A percentile compares a stretch with the other conserved stretches of the same genome.
Conservation (phyloP, 2,113 vertebrate species). For the Ivindomyrus marchei region DNA sequence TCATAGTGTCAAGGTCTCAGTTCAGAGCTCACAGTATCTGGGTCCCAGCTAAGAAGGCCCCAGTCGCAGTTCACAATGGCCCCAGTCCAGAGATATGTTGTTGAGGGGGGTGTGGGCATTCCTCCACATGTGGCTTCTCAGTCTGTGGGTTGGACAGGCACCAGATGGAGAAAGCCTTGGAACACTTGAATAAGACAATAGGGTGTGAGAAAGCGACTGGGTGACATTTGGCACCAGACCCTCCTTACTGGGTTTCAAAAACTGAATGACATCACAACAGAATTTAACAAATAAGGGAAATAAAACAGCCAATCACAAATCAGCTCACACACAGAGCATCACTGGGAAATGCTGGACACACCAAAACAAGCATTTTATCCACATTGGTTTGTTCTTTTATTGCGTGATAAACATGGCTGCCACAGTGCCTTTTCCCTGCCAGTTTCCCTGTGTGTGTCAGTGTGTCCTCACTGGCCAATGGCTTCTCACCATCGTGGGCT, state of each 20-base stretch:
- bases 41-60: not conserved
- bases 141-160: not conserved
- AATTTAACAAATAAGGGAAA: not conserved
- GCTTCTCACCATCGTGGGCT: constrained; percentile 41
- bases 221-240: constrained; percentile 7
- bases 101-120: not conserved
- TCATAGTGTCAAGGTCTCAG: not conserved
- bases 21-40: not conserved
- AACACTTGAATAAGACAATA: not conserved
- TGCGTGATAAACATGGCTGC: not conserved
- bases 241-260: not conserved
- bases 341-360: not conserved
- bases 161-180: constrained; percentile 11
- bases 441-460: constrained; percentile 33
- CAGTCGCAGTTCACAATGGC: not conserved
- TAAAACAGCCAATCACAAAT: not conserved
- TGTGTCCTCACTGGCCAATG: constrained; percentile 31
- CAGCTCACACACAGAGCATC: not conserved
- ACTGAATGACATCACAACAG: not conserved
- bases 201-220: not conserved
- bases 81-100: not conserved
- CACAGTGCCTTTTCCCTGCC: not conserved
- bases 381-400: not conserved
- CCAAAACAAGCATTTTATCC: not conserved
- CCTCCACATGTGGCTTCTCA: not conserved